Conservation (phyloP, 2,797 vertebrate species). For the Gouania willdenowi region DNA sequence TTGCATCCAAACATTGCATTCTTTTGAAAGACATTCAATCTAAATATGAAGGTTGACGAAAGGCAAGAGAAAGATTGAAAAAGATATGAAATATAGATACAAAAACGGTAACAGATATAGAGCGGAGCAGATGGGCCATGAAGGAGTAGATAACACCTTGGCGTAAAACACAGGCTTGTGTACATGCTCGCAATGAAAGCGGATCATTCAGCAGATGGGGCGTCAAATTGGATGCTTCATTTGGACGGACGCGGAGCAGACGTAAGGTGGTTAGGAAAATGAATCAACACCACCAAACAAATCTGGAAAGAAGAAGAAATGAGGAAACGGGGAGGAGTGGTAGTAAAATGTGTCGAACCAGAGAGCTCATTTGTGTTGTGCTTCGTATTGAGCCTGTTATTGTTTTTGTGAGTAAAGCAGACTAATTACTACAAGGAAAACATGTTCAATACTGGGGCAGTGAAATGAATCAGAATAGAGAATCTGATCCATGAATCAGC, state of each 20-base stretch:
- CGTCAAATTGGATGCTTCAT: conserved; percentile 67
- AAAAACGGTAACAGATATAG: conserved; percentile 56
- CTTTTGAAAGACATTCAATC: conserved; percentile 36
- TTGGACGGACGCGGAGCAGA: conserved; percentile 64
- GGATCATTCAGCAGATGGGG: conserved; percentile 72
- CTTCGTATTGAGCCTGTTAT: conserved; percentile 59
- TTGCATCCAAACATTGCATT: conserved; percentile 8
- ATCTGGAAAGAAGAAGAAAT: conserved; percentile 42
- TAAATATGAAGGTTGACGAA: conserved; percentile 35
- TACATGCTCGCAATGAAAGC: conserved; percentile 59
- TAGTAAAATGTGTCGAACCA: conserved; percentile 50
- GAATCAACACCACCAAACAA: conserved; percentile 68
- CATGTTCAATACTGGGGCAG: too few species aligned
- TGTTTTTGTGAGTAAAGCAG: conserved; percentile 58
- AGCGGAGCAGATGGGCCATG: conserved; percentile 72
- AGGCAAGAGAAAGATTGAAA: conserved; percentile 39
- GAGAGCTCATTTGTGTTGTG: conserved; percentile 59
- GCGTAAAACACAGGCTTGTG: conserved; percentile 63
- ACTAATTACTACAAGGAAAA: conserved; percentile 66
- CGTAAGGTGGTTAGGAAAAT: conserved; percentile 53
- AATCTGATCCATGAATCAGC: too few species aligned
- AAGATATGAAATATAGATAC: conserved; percentile 53
- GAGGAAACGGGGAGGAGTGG: conserved; percentile 12
- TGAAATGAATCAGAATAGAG: too few species aligned
- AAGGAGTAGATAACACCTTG: conserved; percentile 69